Evolutionary conservation across 1,140 invertebrate genomes (phyloP), one percentile per base, ranked within the genome.

Genomic region (Nixonia krombeini): DNA sequence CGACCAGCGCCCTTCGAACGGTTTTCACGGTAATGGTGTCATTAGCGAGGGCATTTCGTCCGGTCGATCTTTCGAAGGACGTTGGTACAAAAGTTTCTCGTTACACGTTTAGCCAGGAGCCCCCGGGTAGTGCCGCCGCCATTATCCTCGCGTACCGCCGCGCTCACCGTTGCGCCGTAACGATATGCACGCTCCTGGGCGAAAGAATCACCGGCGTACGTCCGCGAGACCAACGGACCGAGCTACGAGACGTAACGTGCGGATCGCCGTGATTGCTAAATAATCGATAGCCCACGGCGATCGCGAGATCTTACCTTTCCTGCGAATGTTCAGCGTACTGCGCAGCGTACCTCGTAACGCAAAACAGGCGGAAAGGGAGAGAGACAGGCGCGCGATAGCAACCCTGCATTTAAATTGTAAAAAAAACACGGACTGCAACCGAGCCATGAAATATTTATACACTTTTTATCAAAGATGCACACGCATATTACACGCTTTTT

Each of bases 211-310:
- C 47, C 50, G 55, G 33, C 21, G 33, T 41, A 61, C 55, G 53
- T 44, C 47, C 61, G 55, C 53, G 65, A 67, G 56, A 57, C 26
- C 49, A 61, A 52, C 53, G 56, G 42, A 40, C 44, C 53, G 55
- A 70, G 51, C 49, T 61, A 53, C 66, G 64, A 63, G 58, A 57
- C 56, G 59, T 52, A 76, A 46, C 59, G 53, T 72, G 59, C 46
- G 65, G 64, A 70, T 70, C 63, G 65, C 62, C 68, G 40, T 75
- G 74, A 76, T 78, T 78, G 73, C 76, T 75, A 73, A 75, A 78
- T 79, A 79, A 77, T 79, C 76, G 74, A 76, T 75, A 51, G 64
- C 72, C 73, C 35, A 31, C 45, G 73, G 74, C 64, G 53, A 55
- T 59, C 57, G 59, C 59, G 65, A 52, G 63, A 58, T 66, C 55